Conservation (phyloP, 2,797 vertebrate genomes). For the Sylvia borin region DNA sequence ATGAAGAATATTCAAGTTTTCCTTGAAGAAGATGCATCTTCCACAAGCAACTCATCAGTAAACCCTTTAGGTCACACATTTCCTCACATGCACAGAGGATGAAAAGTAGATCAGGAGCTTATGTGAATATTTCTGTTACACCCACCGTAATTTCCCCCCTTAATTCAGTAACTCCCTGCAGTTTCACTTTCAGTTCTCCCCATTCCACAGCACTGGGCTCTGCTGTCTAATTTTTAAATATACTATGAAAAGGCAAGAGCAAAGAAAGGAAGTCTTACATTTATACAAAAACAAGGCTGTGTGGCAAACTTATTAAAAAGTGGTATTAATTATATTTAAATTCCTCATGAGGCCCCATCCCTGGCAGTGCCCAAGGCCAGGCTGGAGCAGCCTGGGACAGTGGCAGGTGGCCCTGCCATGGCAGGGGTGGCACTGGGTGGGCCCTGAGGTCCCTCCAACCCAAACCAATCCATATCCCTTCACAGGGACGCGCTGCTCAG, state of each 20-base stretch:
- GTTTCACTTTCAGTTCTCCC: slow-evolving; percentile 23
- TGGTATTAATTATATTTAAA: not conserved
- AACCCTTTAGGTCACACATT: not conserved
- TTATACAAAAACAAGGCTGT: not conserved
- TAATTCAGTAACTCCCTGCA: not conserved
- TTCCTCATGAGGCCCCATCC: not conserved
- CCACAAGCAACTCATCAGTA: not conserved
- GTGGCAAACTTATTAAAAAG: not conserved
- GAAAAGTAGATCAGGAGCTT: not conserved
- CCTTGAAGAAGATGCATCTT: not conserved
- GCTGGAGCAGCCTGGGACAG: accelerated
- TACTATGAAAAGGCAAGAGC: not conserved
- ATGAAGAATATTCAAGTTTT: not conserved
- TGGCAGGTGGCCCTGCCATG: not conserved
- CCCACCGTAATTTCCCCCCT: not conserved
- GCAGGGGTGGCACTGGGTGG: not conserved
- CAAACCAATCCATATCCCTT: not conserved
- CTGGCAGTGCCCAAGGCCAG: not conserved
- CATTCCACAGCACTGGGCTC: not conserved
- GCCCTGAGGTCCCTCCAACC: accelerated
- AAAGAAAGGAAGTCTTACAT: not conserved
- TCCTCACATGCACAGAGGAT: not conserved
- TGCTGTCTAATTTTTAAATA: accelerated
- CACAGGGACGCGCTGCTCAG: accelerated
- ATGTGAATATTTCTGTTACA: not conserved